These are phyloP conservation scores for Labroides dimidiatus DNA, from an alignment of 2,797 vertebrate species.

Conservation along the genomic window DNA sequence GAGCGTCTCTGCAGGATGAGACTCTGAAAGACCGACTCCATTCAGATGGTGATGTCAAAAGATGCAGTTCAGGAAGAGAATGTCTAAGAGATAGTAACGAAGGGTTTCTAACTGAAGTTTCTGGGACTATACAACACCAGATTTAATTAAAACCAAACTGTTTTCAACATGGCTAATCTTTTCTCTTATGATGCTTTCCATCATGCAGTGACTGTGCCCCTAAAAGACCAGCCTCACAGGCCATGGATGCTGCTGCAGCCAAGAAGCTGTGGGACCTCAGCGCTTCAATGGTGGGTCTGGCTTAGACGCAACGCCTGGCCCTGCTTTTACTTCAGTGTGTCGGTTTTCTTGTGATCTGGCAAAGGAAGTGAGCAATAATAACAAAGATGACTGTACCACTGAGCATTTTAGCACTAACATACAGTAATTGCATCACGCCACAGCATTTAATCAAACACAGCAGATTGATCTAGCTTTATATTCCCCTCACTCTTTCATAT, in stretches of 20 bases:
- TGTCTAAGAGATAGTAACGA: too few relatives aligned
- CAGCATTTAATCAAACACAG: constrained; percentile 21
- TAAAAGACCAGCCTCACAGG: constrained; percentile 74
- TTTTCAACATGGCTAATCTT: not conserved
- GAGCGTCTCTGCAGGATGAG: constrained; percentile 16
- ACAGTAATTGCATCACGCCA: constrained; percentile 21
- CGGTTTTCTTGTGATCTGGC: not conserved
- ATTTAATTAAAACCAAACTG: not conserved
- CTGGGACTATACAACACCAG: not conserved
- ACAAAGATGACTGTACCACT: too few relatives aligned
- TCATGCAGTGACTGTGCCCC: constrained; percentile 77
- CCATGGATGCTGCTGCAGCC: constrained; percentile 72
- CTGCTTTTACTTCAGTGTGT: constrained; percentile 2
- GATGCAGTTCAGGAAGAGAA: not conserved
- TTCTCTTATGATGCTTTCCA: not conserved
- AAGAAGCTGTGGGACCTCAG: constrained; percentile 84
- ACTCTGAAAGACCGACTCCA: not conserved
- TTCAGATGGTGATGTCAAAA: not conserved
- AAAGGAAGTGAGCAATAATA: not conserved
- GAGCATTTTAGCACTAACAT: not conserved
- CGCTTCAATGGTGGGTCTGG: constrained; percentile 78
- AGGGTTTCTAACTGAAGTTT: not conserved
- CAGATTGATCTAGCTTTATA: constrained; percentile 17
- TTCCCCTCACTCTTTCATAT: not conserved
- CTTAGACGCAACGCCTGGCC: constrained; percentile 39